Percentiles rank a stretch among this genome's conserved stretches.
These are phyloP conservation scores for Metellina segmentata DNA, from an alignment of 2,888 invertebrate species.

Conservation along the genomic window DNA sequence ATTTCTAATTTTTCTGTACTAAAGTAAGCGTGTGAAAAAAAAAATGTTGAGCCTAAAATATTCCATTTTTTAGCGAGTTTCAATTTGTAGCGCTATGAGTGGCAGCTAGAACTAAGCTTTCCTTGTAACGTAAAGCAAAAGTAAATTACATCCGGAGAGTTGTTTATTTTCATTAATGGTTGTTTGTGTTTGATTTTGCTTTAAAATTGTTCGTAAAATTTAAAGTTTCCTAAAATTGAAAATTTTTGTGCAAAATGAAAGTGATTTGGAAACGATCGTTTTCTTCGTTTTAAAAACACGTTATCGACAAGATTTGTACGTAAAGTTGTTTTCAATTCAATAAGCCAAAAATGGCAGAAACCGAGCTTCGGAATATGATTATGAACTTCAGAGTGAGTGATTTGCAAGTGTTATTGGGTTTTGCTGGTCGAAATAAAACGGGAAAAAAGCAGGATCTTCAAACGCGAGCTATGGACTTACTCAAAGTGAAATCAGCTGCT, in stretches of 20 bases:
- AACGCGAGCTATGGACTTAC: conserved; percentile 87
- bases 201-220: not conserved
- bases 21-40: too few relatives aligned
- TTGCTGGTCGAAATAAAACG: conserved; percentile 89
- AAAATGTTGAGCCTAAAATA: too few relatives aligned
- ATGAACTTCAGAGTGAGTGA: conserved; percentile 90
- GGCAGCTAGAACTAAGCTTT: not conserved
- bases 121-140: not conserved
- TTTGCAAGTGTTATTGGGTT: conserved; percentile 90
- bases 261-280: not conserved
- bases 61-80: too few relatives aligned
- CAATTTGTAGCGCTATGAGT: not conserved
- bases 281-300: not conserved
- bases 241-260: not conserved
- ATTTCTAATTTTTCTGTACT: too few relatives aligned
- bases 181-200: not conserved
- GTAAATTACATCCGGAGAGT: conserved; percentile 6
- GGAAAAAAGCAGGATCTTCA: conserved; percentile 91
- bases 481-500: conserved; percentile 85
- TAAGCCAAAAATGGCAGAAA: conserved; percentile 62
- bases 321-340: not conserved
- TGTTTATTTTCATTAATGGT: conserved; percentile 12
- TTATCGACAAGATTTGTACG: not conserved
- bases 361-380: conserved; percentile 81
- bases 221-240: not conserved